These are phyloP conservation scores for Scaptomyza tumidula DNA, from an alignment of 2,888 invertebrate genomes.

Conservation along the genomic window DNA sequence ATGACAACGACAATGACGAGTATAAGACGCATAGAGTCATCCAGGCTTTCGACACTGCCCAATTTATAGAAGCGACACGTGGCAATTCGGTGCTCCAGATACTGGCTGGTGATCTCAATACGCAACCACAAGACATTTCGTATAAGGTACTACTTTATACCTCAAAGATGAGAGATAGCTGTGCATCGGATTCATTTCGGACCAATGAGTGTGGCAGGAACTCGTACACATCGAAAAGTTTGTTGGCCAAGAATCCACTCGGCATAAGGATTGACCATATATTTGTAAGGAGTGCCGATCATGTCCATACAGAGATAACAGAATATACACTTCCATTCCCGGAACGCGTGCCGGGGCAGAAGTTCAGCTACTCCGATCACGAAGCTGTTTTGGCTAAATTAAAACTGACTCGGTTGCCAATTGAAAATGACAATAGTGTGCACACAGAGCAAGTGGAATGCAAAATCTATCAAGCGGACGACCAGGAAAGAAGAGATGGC, in stretches of 20 bases:
- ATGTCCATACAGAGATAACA: constrained; percentile 84
- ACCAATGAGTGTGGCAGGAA: constrained; percentile 93
- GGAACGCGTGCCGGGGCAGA: constrained; percentile 88
- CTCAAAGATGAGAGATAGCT: constrained; percentile 86
- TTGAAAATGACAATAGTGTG: constrained; percentile 1
- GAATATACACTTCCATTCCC: constrained; percentile 90
- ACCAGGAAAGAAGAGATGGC: neutral
- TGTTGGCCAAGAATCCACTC: constrained; percentile 86
- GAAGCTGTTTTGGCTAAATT: constrained; percentile 91
- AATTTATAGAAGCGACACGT: constrained; percentile 95
- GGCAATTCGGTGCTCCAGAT: constrained; percentile 92
- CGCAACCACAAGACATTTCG: constrained; percentile 93
- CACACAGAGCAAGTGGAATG: constrained; percentile 43
- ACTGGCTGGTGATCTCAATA: constrained; percentile 97
- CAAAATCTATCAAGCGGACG: constrained; percentile 5
- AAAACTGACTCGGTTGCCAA: constrained; percentile 42
- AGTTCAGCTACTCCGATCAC: constrained; percentile 95
- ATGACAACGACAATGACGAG: constrained; percentile 92
- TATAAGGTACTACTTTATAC: constrained; percentile 88
- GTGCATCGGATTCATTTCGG: constrained; percentile 85
- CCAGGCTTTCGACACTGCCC: constrained; percentile 97
- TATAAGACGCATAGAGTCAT: constrained; percentile 96
- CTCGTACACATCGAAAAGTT: constrained; percentile 89
- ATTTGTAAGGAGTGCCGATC: constrained; percentile 85
- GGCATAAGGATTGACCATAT: constrained; percentile 98